These are phyloP conservation scores for Chymomyza fuscimana DNA, from an alignment of 2,888 invertebrate species.

Conservation along the genomic window DNA sequence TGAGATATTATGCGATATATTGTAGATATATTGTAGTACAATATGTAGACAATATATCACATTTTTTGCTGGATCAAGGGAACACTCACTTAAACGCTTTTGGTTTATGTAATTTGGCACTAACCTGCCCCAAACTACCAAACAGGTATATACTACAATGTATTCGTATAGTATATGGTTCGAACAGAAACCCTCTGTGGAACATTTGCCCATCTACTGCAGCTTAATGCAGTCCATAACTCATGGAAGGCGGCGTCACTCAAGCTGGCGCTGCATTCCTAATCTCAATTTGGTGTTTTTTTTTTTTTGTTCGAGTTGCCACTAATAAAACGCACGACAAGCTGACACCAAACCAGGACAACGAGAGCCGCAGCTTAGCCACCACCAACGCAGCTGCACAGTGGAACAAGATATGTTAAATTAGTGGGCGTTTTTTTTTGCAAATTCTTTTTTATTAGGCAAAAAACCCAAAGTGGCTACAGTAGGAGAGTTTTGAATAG, in stretches of 20 bases:
- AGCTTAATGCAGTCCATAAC: conserved; percentile 74
- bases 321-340: conserved; percentile 61
- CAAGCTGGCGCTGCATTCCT: conserved; percentile 50
- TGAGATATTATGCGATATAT: background rate
- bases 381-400: conserved; percentile 44
- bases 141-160: background rate
- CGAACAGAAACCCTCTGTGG: background rate
- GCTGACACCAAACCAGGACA: conserved; percentile 34
- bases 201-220: conserved; percentile 18
- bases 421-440: too few relatives aligned
- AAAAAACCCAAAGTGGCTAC: too few relatives aligned
- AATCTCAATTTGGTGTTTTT: conserved; percentile 58
- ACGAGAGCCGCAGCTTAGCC: conserved; percentile 20
- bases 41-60: conserved; percentile 1
- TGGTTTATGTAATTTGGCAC: background rate
- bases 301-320: conserved; percentile 45
- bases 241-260: conserved; percentile 58
- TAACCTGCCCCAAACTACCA: background rate
- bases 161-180: background rate
- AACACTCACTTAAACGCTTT: background rate
- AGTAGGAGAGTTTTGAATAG: too few relatives aligned
- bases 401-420: conserved; percentile 13
- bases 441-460: too few relatives aligned
- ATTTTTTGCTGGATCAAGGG: background rate
- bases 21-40: background rate